A percentile compares a stretch with the other conserved stretches of the same genome.
These are phyloP conservation scores for Acanthaster planci DNA, from an alignment of 35 echinoderm and acorn worm species.

Conservation along the genomic window DNA sequence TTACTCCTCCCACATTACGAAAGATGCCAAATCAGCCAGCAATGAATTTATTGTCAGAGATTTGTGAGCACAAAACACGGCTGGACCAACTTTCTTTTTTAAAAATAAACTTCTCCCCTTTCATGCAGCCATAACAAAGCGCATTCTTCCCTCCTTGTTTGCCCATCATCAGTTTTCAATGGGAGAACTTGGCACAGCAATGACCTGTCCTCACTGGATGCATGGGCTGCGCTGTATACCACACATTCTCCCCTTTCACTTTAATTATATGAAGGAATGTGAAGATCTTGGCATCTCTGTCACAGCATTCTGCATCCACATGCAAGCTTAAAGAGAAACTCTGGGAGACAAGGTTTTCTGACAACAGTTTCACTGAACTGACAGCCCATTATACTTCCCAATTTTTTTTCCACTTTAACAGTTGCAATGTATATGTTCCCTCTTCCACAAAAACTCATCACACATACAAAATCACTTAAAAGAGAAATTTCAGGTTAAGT, in stretches of 20 bases:
- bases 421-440: neutral
- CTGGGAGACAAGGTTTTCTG: neutral
- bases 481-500: too few species aligned
- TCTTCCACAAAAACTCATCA: neutral
- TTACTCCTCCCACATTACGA: neutral
- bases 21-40: too few species aligned
- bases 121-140: slow-evolving; percentile 10
- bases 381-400: neutral
- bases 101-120: neutral
- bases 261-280: slow-evolving; percentile 27
- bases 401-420: neutral
- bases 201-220: neutral
- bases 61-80: neutral
- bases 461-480: too few species aligned
- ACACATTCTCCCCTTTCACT: slow-evolving; percentile 10
- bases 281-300: neutral
- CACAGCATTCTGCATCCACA: neutral
- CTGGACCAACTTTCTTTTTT: neutral
- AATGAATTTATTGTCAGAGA: neutral
- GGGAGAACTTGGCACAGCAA: slow-evolving; percentile 1
- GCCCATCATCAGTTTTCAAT: slow-evolving; percentile 7
- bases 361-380: neutral
- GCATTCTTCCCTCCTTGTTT: neutral
- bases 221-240: neutral
- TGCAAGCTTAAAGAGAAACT: neutral